These are phyloP conservation scores for Lindbergichthys nudifrons DNA, from an alignment of 2,797 vertebrate genomes.

Conservation along the genomic window DNA sequence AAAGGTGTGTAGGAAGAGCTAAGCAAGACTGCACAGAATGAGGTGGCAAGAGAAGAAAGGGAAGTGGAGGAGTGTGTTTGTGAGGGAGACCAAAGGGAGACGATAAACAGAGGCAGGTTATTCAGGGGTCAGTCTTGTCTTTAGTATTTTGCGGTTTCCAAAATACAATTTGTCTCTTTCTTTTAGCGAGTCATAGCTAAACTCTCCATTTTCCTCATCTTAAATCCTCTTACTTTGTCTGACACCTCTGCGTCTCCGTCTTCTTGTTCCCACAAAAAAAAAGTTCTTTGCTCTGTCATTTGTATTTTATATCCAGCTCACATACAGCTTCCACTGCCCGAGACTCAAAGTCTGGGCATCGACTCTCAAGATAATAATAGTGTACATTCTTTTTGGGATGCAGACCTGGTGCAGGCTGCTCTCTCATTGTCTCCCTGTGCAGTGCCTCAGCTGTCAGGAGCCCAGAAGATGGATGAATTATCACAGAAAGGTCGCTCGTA, in stretches of 20 bases:
- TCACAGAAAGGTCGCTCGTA: slow-evolving; percentile 64
- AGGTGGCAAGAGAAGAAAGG: slow-evolving; percentile 14
- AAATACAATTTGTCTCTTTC: slow-evolving; percentile 39
- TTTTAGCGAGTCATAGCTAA: slow-evolving; percentile 17
- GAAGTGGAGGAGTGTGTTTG: slow-evolving; percentile 17
- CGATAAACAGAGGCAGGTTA: slow-evolving; percentile 52
- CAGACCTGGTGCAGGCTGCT: slow-evolving; percentile 31
- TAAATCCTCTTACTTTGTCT: neutral
- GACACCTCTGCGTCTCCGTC: slow-evolving; percentile 6
- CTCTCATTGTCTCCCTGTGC: slow-evolving; percentile 54
- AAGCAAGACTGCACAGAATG: neutral
- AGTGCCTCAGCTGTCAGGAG: slow-evolving; percentile 61
- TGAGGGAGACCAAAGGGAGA: slow-evolving; percentile 16
- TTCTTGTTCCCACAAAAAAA: slow-evolving; percentile 27
- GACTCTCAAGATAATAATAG: slow-evolving; percentile 34
- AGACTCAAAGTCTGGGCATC: slow-evolving; percentile 25
- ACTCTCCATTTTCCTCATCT: slow-evolving; percentile 8
- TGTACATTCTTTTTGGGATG: slow-evolving; percentile 36
- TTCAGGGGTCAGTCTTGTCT: slow-evolving; percentile 57
- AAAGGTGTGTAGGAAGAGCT: slow-evolving; percentile 20
- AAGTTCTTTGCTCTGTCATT: slow-evolving; percentile 1
- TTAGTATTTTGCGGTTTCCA: slow-evolving; percentile 44
- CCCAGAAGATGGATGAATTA: slow-evolving; percentile 70
- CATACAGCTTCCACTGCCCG: neutral
- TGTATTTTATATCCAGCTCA: slow-evolving; percentile 34